Evolutionary conservation across 2,888 invertebrate species (phyloP).

Genomic region (Linyphia triangularis): DNA sequence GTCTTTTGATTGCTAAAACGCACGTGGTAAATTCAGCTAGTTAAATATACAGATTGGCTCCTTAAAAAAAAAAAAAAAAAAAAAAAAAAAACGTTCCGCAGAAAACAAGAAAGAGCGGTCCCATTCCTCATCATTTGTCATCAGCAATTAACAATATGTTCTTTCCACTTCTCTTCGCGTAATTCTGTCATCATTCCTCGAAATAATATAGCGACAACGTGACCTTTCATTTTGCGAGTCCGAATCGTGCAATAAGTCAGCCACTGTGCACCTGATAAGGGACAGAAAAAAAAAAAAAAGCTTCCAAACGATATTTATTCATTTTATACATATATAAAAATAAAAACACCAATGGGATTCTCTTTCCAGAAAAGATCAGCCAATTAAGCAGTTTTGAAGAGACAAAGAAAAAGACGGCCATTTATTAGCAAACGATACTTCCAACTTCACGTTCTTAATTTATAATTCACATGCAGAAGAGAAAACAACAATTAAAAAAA

Average conservation of each 20-base stretch:
- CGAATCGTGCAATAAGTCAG: not conserved
- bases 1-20: too few relatives aligned
- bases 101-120: not conserved
- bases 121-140: conserved; percentile 45
- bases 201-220: not conserved
- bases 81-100: too few relatives aligned
- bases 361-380: not conserved
- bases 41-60: too few relatives aligned
- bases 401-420: conserved; percentile 1
- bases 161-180: not conserved
- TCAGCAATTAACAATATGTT: conserved; percentile 39
- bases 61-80: too few relatives aligned
- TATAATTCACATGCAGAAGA: conserved; percentile 12
- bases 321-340: not conserved
- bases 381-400: conserved; percentile 7
- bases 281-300: not conserved
- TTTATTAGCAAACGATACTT: conserved; percentile 50
- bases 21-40: too few relatives aligned
- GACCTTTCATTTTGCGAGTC: not conserved
- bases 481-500: not conserved
- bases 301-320: not conserved
- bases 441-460: conserved; percentile 20
- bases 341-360: not conserved
- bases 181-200: conserved; percentile 17
- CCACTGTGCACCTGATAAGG: not conserved